phyloP scores from a whole-genome alignment of 2,888 invertebrate species.

The Hoplodrina ambigua region DNA sequence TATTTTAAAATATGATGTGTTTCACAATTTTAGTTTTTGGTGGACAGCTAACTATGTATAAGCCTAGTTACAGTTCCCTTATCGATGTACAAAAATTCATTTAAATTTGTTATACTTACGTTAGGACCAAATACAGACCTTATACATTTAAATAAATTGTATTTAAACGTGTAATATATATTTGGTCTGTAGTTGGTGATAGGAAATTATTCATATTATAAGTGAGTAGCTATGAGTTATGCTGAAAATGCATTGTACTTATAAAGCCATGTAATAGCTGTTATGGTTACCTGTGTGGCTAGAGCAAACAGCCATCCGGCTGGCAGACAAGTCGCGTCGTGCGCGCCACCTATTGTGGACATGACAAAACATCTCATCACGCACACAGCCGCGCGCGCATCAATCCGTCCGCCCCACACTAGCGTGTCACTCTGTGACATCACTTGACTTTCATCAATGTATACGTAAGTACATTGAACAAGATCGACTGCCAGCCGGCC shows the following conservation, averaged over 20 bases:
- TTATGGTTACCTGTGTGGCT: neutral
- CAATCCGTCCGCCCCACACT: conserved; percentile 64
- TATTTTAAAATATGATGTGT: too few species aligned
- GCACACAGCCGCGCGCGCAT: conserved; percentile 70
- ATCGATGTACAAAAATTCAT: too few species aligned
- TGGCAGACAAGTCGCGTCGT: conserved; percentile 2
- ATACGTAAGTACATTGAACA: conserved; percentile 58
- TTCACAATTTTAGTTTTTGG: too few species aligned
- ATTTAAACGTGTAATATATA: too few species aligned
- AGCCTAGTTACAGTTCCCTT: too few species aligned
- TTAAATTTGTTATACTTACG: too few species aligned
- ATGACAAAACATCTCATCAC: conserved; percentile 51
- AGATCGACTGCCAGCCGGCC: conserved; percentile 50
- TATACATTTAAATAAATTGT: too few species aligned
- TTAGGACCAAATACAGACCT: too few species aligned
- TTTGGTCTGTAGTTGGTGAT: neutral
- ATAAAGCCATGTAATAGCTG: conserved; percentile 7
- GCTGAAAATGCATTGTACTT: conserved; percentile 10
- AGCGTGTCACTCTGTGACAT: conserved; percentile 66
- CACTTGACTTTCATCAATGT: conserved; percentile 68
- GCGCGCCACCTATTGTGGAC: conserved; percentile 67
- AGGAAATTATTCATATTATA: neutral
- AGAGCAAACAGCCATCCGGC: neutral
- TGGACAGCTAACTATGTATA: too few species aligned
- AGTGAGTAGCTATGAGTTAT: neutral